Evolutionary conservation across 2,113 vertebrate genomes (phyloP), one percentile per base, ranked within the genome.

Genomic region (Hemicordylus capensis): DNA sequence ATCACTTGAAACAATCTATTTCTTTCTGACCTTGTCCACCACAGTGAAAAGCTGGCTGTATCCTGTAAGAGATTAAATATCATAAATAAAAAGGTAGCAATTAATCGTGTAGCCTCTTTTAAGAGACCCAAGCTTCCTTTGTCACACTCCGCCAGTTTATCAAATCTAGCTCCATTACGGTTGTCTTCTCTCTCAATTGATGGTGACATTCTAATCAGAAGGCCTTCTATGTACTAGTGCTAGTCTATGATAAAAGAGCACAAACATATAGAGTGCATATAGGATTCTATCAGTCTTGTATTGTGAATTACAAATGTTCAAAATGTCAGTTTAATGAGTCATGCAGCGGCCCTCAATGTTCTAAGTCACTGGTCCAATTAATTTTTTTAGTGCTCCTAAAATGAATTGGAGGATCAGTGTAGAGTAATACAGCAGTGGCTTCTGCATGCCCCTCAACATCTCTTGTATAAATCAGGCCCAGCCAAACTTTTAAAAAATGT

Each of bases 311-410:
- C 89, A 93, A 93, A 94, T 93, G 92, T 89, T 93, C 90, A 89
- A 96, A 96, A 95, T 94, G 94, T 95, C 95, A 95, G 95, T 90
- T 96, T 96, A 96, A 96, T 96, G 96, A 96, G 95, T 96, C 96
- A 95, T 96, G 95, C 93, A 94, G 87, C 91, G 89, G 31, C 59
- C 89, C 88, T 91, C 84, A 81, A 90, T 91, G 89, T 95, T 95
- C 94, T 92, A 83, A 94, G 94, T 83, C 95, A 94, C 85, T 88
- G 87, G 88, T 91, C 94, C 91, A 91, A 95, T 96, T 96, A 95
- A 92, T 95, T 84, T 94, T 89, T 83, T 91, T 84, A 92, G 66
- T 90, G 82, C 85, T 79, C 88, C 81, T 89, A 93, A 93, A 96
- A 95, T 91, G 93, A 94, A 92, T 72, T 54, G 39, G 78, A 93